Base-by-base conservation (phyloP, 2,888 invertebrate genomes). In the Orthonychiurus folsomi region DNA sequence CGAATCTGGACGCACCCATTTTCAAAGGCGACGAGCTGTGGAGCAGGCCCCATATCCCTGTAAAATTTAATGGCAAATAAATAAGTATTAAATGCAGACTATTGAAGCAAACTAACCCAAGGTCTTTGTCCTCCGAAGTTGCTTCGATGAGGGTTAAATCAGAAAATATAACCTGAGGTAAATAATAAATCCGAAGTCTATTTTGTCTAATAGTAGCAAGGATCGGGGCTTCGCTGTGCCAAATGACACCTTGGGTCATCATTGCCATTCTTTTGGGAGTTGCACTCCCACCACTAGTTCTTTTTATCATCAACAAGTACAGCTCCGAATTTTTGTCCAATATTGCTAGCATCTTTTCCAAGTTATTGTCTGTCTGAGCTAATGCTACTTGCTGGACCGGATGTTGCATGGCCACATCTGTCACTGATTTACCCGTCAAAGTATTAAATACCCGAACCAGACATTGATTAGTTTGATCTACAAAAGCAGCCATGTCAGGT, bases 321-420 rank as follows among this genome's bases (percentile, higher is more conserved):
- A 96, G 80, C 77, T 96, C 95, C 73, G 86, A 83, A 75, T 93
- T 93, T 73, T 84, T 85, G 78, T 99, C 97, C 26, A 96, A 81
- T 63, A 96, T 80, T 15, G 37, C 37, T 15, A 0, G 93, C 93
- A 54, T 96, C 78, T 73, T 88, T 88, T 67, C 96, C 84, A 73
- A 91, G 90, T 47, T 82, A 83, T 0, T 85, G 76, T 0, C 85
- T 9, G 37, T 93, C 53, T 96, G 79, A 0, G 89, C 86, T 20
- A 97, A 80, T 74, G 87, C 86, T 1, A 85, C 82, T n/a, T 97
- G 83, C 26, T 86, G 87, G 75, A 87, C 84, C 74, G 84, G 83
- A 75, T 93, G 79, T 2, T 87, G 85, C 52, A 87, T 86, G 0
- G 86, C 84, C 64, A 90, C 87, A 2, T 85, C 82, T 52, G 65